A percentile compares a stretch with the other conserved stretches of the same genome.
These are phyloP conservation scores for Porites lobata DNA, from an alignment of 92 coral and sea anemone species.

Conservation along the genomic window DNA sequence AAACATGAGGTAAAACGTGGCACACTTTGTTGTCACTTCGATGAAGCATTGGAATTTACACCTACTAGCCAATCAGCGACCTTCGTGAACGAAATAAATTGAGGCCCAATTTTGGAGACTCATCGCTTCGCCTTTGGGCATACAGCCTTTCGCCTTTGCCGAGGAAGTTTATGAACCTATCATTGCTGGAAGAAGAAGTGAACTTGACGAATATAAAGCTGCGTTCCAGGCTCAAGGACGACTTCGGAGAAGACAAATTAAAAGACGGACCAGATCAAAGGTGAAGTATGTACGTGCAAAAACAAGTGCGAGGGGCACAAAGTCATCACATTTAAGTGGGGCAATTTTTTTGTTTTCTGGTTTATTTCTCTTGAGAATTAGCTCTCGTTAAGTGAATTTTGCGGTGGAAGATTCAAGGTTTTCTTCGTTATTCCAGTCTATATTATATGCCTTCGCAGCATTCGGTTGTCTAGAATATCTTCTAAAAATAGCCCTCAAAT, in stretches of 20 bases:
- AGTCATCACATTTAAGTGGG: neutral
- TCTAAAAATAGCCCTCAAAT: neutral
- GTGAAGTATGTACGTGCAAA: constrained; percentile 1
- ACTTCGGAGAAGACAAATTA: too few species aligned
- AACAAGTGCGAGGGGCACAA: constrained; percentile 3
- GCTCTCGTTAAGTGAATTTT: too few species aligned
- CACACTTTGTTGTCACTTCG: too few species aligned
- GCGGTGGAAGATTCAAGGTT: constrained; percentile 2
- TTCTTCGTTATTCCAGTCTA: neutral
- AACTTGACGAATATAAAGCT: too few species aligned
- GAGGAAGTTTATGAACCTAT: neutral
- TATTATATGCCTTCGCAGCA: constrained; percentile 4
- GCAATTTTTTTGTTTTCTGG: neutral
- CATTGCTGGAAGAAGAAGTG: neutral
- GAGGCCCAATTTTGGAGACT: neutral
- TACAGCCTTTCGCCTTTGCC: neutral
- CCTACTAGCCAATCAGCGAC: too few species aligned
- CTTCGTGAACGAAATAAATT: neutral
- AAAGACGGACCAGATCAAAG: neutral
- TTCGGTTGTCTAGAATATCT: neutral
- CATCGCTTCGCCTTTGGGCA: neutral
- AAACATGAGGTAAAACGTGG: too few species aligned
- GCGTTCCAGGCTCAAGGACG: too few species aligned
- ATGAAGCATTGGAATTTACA: too few species aligned
- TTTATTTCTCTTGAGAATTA: too few species aligned